phyloP scores from a whole-genome alignment of 2,888 invertebrate species.

The Gasteruption jaculator region DNA sequence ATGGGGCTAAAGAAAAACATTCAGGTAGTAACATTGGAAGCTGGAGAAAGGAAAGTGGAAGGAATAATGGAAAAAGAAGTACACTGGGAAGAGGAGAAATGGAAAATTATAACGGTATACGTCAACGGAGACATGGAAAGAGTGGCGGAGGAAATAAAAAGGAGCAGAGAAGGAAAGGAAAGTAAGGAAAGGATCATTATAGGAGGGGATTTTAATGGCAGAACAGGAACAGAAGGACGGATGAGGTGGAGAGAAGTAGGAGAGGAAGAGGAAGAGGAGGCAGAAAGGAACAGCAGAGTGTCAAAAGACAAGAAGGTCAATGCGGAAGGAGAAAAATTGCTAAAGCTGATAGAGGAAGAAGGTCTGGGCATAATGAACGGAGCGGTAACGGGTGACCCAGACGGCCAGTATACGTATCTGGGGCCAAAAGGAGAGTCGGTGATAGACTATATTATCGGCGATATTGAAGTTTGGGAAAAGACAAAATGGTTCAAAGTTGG shows the following conservation, averaged over 20 bases:
- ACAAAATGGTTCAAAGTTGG: no score
- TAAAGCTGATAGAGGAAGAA: neutral
- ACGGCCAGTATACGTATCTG: slow-evolving; percentile 6
- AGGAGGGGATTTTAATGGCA: slow-evolving; percentile 11
- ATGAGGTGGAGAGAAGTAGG: neutral
- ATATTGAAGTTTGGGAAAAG: neutral
- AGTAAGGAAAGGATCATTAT: slow-evolving; percentile 5
- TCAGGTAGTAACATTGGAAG: no score
- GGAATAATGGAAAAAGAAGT: neutral
- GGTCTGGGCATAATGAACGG: neutral
- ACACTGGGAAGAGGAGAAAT: neutral
- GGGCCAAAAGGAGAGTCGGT: neutral
- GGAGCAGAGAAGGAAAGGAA: slow-evolving; percentile 1
- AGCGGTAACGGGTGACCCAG: neutral
- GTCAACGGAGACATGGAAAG: no score
- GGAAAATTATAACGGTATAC: slow-evolving; percentile 1
- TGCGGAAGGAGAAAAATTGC: neutral
- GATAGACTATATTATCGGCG: slow-evolving; percentile 2
- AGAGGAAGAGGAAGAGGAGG: neutral
- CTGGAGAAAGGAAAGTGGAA: neutral
- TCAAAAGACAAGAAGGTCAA: slow-evolving; percentile 5
- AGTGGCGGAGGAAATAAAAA: slow-evolving; percentile 2
- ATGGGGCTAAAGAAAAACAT: no score
- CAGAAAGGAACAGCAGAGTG: neutral
- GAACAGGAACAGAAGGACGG: neutral